phyloP scores from a whole-genome alignment of 2,797 vertebrate genomes.

The Clarias fuscus region DNA sequence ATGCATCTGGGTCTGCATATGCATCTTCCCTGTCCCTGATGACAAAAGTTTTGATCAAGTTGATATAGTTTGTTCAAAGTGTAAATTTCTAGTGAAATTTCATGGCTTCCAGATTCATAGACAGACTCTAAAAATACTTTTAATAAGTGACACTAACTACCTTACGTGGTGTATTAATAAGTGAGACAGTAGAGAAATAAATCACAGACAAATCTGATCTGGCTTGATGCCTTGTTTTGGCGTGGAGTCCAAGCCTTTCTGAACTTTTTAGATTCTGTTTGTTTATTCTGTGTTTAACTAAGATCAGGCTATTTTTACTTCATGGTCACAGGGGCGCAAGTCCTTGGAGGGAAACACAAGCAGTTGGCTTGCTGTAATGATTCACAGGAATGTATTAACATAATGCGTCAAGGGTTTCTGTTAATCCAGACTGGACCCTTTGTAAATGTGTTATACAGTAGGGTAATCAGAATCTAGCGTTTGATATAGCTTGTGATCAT shows the following conservation, averaged over 20 bases:
- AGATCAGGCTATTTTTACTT: slow-evolving; percentile 46
- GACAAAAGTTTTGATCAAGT: slow-evolving; percentile 43
- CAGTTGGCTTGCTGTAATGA: slow-evolving; percentile 41
- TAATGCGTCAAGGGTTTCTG: slow-evolving; percentile 4
- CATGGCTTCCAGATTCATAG: background rate
- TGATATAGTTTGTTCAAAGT: slow-evolving; percentile 60
- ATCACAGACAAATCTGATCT: slow-evolving; percentile 22
- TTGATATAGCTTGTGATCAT: background rate
- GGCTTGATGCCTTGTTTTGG: slow-evolving; percentile 13
- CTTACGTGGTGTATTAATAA: background rate
- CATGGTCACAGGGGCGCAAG: slow-evolving; percentile 9
- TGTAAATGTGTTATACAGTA: background rate
- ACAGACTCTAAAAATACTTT: background rate
- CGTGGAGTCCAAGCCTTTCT: slow-evolving; percentile 45
- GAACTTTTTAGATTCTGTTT: slow-evolving; percentile 37
- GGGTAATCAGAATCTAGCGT: background rate
- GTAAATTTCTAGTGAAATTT: background rate
- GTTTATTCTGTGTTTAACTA: slow-evolving; percentile 36
- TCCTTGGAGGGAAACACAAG: slow-evolving; percentile 4
- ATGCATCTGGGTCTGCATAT: background rate
- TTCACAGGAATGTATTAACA: slow-evolving; percentile 49
- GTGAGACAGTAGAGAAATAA: slow-evolving; percentile 9
- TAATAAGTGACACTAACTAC: background rate
- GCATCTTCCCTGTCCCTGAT: background rate
- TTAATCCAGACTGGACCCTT: background rate